Conservation (phyloP, 1,140 invertebrate genomes). For the Acromyrmex heyeri region DNA sequence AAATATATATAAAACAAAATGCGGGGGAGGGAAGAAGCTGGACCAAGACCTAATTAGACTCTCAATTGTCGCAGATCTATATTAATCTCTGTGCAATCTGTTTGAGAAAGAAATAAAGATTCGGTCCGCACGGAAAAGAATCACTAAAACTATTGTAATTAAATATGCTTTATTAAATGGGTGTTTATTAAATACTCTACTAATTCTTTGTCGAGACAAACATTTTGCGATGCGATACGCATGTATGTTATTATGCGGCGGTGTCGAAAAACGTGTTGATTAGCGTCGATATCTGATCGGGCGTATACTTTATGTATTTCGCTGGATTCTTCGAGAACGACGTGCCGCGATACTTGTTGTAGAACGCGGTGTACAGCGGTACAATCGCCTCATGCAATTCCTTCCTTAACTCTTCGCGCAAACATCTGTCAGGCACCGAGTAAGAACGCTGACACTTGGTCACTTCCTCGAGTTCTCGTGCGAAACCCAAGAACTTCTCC, state of each 20-base stretch:
- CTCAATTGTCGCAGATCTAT: constrained; percentile 68
- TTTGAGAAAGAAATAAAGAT: constrained; percentile 64
- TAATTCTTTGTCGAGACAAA: constrained; percentile 57
- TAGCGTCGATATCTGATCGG: constrained; percentile 92
- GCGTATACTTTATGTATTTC: constrained; percentile 97
- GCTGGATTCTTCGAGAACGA: constrained; percentile 96
- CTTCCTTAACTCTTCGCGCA: constrained; percentile 89
- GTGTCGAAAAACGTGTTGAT: constrained; percentile 96
- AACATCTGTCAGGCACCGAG: constrained; percentile 96
- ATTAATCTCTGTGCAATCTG: constrained; percentile 70
- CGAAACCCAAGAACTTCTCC: constrained; percentile 96
- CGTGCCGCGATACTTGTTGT: constrained; percentile 89
- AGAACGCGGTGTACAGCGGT: constrained; percentile 94
- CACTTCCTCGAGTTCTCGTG: constrained; percentile 97
- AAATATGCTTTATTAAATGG: constrained; percentile 87
- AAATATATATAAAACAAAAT: constrained; percentile 78
- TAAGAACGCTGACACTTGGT: constrained; percentile 95
- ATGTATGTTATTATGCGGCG: constrained; percentile 86
- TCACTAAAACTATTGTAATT: constrained; percentile 83
- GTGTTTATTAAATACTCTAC: constrained; percentile 84
- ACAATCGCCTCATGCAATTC: constrained; percentile 88
- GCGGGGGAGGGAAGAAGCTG: constrained; percentile 38
- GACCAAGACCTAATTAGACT: constrained; percentile 70
- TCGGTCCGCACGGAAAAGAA: constrained; percentile 72
- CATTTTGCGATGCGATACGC: background rate